These are phyloP conservation scores for Myzus persicae DNA, from an alignment of 1,140 invertebrate genomes.

Conservation along the genomic window DNA sequence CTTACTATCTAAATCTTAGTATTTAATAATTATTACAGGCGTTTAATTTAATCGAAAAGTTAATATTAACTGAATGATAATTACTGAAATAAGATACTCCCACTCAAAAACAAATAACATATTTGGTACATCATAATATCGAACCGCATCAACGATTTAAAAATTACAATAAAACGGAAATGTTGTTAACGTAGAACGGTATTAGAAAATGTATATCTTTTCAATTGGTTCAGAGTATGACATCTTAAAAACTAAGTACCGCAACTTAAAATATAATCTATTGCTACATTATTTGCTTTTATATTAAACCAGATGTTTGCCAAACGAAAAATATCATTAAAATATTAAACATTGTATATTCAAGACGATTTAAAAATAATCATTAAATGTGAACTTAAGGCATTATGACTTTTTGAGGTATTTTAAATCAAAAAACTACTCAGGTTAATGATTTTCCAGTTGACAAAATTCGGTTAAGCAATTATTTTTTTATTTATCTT, in stretches of 20 bases:
- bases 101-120: not conserved
- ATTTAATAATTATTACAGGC: not conserved
- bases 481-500: conserved; percentile 26
- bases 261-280: not conserved
- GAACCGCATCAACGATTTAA: not conserved
- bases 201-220: not conserved
- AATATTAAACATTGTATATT: not conserved
- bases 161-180: not conserved
- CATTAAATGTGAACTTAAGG: not conserved
- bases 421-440: not conserved
- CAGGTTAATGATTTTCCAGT: not conserved
- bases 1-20: not conserved
- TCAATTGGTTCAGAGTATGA: not conserved
- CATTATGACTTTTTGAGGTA: not conserved
- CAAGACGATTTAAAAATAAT: not conserved
- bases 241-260: not conserved
- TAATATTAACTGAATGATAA: not conserved
- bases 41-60: not conserved
- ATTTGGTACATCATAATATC: not conserved
- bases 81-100: not conserved
- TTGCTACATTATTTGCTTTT: not conserved
- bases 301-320: not conserved
- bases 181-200: not conserved
- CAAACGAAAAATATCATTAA: not conserved
- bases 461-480: not conserved